Conservation (phyloP, 2,113 vertebrate species). For the Dasypus novemcinctus region DNA sequence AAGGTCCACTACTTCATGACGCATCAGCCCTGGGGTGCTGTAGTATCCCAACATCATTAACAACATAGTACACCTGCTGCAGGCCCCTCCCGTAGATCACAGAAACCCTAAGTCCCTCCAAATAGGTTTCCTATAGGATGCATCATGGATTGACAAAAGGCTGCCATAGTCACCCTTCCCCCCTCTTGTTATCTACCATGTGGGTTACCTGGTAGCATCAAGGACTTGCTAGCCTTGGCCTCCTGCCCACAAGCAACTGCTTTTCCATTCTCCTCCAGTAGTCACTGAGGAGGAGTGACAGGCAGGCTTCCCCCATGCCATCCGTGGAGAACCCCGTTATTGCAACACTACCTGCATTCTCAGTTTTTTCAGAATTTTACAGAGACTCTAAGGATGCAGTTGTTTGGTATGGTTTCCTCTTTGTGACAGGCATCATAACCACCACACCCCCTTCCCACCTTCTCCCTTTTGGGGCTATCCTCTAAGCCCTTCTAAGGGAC, state of each 20-base stretch:
- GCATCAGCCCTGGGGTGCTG: not conserved
- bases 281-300: not conserved
- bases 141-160: not conserved
- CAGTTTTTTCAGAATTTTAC: not conserved
- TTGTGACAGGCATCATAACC: not conserved
- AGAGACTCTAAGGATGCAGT: not conserved
- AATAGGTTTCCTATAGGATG: fast-evolving
- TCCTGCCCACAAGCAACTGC: not conserved
- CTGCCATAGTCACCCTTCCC: fast-evolving
- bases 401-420: not conserved
- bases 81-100: not conserved
- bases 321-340: not conserved
- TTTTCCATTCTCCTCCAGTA: not conserved
- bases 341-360: not conserved
- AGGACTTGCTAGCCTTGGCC: not conserved
- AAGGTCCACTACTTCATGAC: not conserved
- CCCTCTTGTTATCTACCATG: not conserved
- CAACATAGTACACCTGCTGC: not conserved
- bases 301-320: not conserved
- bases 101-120: not conserved
- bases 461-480: not conserved
- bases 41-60: not conserved
- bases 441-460: too few species aligned
- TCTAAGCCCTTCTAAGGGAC: not conserved
- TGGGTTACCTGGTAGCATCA: not conserved